These are phyloP conservation scores for Corynorhinus townsendii DNA, from an alignment of 2,113 vertebrate genomes.

Conservation along the genomic window DNA sequence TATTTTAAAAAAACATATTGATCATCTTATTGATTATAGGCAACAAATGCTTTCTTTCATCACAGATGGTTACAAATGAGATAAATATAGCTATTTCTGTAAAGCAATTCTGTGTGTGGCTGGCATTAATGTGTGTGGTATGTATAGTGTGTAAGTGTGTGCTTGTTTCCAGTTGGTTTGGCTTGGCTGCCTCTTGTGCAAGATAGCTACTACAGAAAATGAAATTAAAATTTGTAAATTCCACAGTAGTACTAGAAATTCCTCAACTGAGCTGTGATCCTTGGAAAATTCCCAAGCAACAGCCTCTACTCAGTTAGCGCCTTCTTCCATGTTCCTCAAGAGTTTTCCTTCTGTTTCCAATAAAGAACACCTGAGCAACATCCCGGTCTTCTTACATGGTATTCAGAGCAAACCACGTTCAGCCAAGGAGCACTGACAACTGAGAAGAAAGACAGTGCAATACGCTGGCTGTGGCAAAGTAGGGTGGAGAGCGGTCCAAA, in stretches of 20 bases:
- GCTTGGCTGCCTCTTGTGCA: neutral
- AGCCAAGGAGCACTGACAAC: neutral
- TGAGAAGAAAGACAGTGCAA: neutral
- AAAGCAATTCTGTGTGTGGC: neutral
- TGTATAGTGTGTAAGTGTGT: neutral
- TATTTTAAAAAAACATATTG: neutral
- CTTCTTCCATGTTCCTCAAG: neutral
- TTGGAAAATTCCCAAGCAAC: neutral
- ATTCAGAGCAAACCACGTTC: neutral
- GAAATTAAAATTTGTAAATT: neutral
- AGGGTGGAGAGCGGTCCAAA: neutral
- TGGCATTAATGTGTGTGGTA: neutral
- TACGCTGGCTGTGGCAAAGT: neutral
- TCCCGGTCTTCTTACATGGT: neutral
- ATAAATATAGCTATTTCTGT: neutral
- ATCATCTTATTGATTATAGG: neutral
- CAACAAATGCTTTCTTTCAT: neutral
- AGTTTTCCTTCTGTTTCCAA: neutral
- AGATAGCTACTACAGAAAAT: neutral
- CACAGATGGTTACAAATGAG: neutral
- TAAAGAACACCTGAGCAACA: neutral
- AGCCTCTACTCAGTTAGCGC: neutral
- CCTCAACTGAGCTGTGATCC: neutral
- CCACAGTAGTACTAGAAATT: neutral
- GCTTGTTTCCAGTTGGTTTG: neutral